These are phyloP conservation scores for Torymus tubicola DNA, from an alignment of 2,888 invertebrate species.

Conservation along the genomic window DNA sequence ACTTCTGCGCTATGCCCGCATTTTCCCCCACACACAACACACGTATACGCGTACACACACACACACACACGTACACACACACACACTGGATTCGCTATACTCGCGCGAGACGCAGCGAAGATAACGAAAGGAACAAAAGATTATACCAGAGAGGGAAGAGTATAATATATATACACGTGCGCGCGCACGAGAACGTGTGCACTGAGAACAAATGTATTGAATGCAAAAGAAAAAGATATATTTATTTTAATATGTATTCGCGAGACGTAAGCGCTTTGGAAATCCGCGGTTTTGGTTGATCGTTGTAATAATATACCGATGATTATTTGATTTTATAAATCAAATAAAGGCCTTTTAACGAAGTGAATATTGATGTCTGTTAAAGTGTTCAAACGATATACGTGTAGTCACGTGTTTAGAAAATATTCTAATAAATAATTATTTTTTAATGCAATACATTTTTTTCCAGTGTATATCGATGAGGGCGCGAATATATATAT, in stretches of 20 bases:
- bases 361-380: no score
- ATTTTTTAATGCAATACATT: slow-evolving; percentile 27
- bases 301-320: no score
- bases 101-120: background rate
- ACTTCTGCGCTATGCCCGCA: no score
- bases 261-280: background rate
- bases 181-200: background rate
- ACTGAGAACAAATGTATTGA: background rate
- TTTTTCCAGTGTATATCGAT: slow-evolving; percentile 18
- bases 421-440: background rate
- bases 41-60: background rate
- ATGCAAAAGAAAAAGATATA: slow-evolving; percentile 5
- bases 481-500: slow-evolving; percentile 6
- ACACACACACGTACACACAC: no score
- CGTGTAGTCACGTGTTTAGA: background rate
- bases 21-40: no score
- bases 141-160: no score
- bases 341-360: background rate
- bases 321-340: slow-evolving; percentile 6
- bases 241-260: slow-evolving; percentile 20
- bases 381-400: no score
- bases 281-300: background rate
- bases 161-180: background rate
- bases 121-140: background rate
- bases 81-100: background rate